phyloP scores from a whole-genome alignment of 2,797 vertebrate genomes.

The Babyrousa celebensis region DNA sequence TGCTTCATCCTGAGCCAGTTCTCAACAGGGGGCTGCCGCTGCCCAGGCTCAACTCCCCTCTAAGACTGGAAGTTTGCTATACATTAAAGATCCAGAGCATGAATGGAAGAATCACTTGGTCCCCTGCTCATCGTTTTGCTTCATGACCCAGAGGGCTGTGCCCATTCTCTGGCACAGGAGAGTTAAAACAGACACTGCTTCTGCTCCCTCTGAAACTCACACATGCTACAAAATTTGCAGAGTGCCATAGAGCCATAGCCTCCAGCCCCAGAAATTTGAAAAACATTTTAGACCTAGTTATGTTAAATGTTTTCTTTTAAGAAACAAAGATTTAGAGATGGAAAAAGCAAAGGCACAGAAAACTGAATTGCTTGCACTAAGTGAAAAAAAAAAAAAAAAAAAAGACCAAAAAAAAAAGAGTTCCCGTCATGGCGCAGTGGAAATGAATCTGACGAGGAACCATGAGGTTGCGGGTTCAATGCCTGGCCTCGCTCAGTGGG shows the following conservation, averaged over 20 bases:
- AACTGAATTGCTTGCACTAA: background rate
- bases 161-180: background rate
- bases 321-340: slow-evolving; percentile 46
- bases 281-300: background rate
- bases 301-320: slow-evolving; percentile 33
- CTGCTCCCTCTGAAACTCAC: background rate
- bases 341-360: slow-evolving; percentile 40
- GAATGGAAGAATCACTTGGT: background rate
- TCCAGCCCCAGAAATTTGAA: background rate
- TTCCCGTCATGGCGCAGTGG: too few species aligned
- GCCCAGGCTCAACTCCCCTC: too few species aligned
- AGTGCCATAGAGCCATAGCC: background rate
- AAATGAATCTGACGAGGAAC: too few species aligned
- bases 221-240: background rate
- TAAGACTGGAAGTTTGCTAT: background rate
- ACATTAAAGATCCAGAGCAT: background rate
- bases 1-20: background rate
- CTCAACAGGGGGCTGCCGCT: background rate
- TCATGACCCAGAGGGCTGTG: background rate
- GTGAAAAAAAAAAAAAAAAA: background rate
- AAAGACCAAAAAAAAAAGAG: too few species aligned
- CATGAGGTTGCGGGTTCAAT: too few species aligned
- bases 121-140: background rate
- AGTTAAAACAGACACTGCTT: background rate
- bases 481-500: too few species aligned